These are phyloP conservation scores for Drosophila koepferae DNA, from an alignment of 2,888 invertebrate genomes.

Conservation along the genomic window DNA sequence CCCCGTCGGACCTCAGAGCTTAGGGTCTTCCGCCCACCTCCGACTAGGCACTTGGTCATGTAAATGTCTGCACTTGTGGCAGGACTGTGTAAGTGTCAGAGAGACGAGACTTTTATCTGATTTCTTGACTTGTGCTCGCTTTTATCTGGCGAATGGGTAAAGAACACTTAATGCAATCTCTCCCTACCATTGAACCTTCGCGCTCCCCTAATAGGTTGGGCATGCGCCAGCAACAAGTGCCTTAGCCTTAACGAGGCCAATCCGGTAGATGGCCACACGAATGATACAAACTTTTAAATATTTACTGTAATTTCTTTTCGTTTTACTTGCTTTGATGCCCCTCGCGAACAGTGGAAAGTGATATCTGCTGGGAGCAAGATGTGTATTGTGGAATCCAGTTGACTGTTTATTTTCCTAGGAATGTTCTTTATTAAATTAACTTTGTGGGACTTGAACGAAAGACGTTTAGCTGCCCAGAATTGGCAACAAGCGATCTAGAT, in stretches of 20 bases:
- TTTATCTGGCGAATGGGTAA: constrained; percentile 50
- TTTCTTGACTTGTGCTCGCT: constrained; percentile 72
- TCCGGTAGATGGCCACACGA: constrained; percentile 31
- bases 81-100: constrained; percentile 46
- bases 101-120: constrained; percentile 72
- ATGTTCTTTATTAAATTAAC: neutral
- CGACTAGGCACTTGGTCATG: constrained; percentile 69
- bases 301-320: neutral
- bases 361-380: neutral
- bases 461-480: neutral
- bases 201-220: neutral
- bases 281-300: constrained; percentile 27
- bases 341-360: neutral
- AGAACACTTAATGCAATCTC: constrained; percentile 50
- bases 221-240: constrained; percentile 31
- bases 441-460: neutral
- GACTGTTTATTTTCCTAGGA: neutral
- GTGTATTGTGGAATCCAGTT: neutral
- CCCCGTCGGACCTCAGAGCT: constrained; percentile 19
- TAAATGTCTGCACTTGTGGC: constrained; percentile 69
- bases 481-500: neutral
- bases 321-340: neutral
- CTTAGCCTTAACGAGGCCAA: constrained; percentile 38
- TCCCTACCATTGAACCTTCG: neutral
- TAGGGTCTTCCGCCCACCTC: constrained; percentile 3